Conservation (phyloP, 2,888 invertebrate genomes). For the Ophion obscuratus region DNA sequence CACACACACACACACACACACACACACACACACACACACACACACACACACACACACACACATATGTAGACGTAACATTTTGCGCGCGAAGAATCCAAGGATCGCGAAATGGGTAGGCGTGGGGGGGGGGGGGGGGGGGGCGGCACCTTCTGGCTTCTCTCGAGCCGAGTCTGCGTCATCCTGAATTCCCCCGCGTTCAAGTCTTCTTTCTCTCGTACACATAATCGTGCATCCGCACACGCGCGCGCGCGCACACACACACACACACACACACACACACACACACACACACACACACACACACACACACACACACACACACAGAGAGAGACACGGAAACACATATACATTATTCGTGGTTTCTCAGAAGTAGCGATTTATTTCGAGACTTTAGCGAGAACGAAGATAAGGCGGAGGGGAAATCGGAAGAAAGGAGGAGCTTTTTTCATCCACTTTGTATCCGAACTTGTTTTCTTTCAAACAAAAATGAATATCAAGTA, state of each 20-base stretch:
- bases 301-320: conserved; percentile 21
- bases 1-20: no score
- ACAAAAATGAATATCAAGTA: neutral
- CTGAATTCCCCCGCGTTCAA: conserved; percentile 22
- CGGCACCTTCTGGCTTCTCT: conserved; percentile 7
- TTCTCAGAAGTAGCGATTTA: conserved; percentile 63
- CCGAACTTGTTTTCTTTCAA: conserved; percentile 4
- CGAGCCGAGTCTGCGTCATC: conserved; percentile 46
- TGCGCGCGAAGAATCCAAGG: neutral
- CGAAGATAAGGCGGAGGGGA: conserved; percentile 12
- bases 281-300: conserved; percentile 32
- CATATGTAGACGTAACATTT: neutral
- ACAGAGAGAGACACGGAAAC: neutral
- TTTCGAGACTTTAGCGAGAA: conserved; percentile 49
- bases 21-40: no score
- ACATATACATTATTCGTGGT: conserved; percentile 57
- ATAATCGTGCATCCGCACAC: neutral
- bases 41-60: no score
- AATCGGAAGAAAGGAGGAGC: neutral
- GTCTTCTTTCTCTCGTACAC: conserved; percentile 33
- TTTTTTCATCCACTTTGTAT: neutral
- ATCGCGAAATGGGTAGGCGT: neutral
- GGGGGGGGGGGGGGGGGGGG: conserved; percentile 10
- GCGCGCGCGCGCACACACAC: conserved; percentile 3
- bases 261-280: conserved; percentile 32